Evolutionary conservation across 2,797 vertebrate genomes (phyloP).

Genomic region (Lacerta viridis): DNA sequence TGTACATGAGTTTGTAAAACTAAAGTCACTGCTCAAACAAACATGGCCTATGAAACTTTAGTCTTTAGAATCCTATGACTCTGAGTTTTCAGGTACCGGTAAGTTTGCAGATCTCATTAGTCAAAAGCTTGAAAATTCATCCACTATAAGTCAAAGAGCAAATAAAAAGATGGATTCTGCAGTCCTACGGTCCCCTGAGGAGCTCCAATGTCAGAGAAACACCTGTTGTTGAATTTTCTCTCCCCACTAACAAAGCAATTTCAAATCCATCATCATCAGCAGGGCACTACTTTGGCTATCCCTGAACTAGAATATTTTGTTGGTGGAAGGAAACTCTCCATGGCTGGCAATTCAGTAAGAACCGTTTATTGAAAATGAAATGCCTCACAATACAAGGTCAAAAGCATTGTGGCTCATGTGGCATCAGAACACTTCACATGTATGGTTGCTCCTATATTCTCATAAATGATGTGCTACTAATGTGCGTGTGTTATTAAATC

Average conservation of each 20-base stretch:
- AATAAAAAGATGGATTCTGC: not conserved
- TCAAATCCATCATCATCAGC: no score
- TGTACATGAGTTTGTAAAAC: not conserved
- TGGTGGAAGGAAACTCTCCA: not conserved
- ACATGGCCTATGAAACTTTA: not conserved
- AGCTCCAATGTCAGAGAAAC: no score
- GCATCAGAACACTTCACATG: not conserved
- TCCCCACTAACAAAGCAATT: no score
- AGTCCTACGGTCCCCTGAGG: no score
- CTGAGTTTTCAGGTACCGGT: not conserved
- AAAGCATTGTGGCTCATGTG: not conserved
- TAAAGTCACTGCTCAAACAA: not conserved
- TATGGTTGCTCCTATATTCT: not conserved
- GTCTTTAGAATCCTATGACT: not conserved
- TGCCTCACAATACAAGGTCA: not conserved
- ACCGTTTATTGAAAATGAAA: not conserved
- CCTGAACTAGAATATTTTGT: conserved; percentile 6
- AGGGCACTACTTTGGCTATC: no score
- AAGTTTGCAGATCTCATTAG: not conserved
- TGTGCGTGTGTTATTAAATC: not conserved
- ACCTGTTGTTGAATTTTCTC: no score
- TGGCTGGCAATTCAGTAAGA: not conserved
- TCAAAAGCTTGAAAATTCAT: not conserved
- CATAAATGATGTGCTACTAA: not conserved
- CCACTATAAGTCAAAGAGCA: not conserved